A percentile compares a stretch with the other conserved stretches of the same genome.
Evolutionary conservation across 1,140 invertebrate genomes (phyloP).

Genomic region (Ericerus pela): DNA sequence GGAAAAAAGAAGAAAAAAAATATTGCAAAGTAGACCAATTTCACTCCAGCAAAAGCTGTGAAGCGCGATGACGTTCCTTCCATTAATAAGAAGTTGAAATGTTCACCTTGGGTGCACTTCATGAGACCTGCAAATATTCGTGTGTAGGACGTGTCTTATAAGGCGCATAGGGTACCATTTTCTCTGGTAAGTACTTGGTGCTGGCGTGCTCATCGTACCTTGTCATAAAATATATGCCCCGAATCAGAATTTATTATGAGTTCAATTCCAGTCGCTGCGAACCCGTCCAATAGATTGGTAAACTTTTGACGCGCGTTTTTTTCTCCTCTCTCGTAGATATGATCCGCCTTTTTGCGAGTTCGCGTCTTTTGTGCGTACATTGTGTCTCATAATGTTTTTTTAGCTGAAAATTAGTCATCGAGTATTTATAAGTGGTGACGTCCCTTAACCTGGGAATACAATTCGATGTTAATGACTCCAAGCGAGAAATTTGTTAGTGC

Average conservation of each 20-base stretch:
- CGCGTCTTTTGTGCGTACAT: too few relatives aligned
- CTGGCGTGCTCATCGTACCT: constrained; percentile 9
- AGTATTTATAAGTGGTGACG: too few relatives aligned
- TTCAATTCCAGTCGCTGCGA: background rate
- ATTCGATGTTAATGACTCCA: too few relatives aligned
- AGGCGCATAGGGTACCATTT: background rate
- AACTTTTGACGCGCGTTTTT: constrained; percentile 1
- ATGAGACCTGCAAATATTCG: background rate
- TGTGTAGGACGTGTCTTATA: too few relatives aligned
- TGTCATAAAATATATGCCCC: constrained; percentile 6
- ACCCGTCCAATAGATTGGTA: too few relatives aligned
- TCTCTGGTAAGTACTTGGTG: too few relatives aligned
- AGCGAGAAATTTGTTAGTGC: too few relatives aligned
- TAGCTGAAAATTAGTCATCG: too few relatives aligned
- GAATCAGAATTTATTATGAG: background rate
- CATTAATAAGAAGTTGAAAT: constrained; percentile 4
- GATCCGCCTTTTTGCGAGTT: too few relatives aligned
- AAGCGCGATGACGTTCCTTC: background rate
- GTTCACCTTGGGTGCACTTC: constrained; percentile 7
- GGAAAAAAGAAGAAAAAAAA: background rate
- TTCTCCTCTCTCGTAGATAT: too few relatives aligned
- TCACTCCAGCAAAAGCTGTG: background rate
- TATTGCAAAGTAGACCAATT: background rate
- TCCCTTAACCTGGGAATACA: too few relatives aligned
- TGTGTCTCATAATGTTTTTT: too few relatives aligned